Conservation (phyloP, 2,113 vertebrate genomes). For the Chloropsis cyanopogon region DNA sequence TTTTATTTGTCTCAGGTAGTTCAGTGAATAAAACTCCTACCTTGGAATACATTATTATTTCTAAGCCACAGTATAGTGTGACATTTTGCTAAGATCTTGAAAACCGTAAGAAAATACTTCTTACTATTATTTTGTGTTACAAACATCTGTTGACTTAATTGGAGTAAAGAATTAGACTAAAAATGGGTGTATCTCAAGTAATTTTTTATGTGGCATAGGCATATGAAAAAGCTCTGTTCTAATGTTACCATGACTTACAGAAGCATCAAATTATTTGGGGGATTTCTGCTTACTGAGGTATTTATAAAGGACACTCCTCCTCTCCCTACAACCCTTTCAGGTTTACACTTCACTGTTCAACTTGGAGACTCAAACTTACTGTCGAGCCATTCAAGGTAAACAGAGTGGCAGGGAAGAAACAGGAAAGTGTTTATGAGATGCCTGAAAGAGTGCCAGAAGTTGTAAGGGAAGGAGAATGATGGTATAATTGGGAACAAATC, state of each 20-base stretch:
- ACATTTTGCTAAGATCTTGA: not conserved
- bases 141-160: not conserved
- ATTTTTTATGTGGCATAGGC: not conserved
- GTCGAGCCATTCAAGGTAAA: not conserved
- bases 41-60: not conserved
- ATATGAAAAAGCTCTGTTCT: not conserved
- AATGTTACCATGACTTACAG: not conserved
- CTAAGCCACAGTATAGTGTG: not conserved
- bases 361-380: not conserved
- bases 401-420: not conserved
- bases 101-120: not conserved
- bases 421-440: not conserved
- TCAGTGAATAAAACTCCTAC: not conserved
- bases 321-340: not conserved
- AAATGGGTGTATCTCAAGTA: not conserved
- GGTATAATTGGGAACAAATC: not conserved
- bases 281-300: not conserved
- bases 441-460: not conserved
- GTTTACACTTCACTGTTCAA: not conserved
- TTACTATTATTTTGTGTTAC: not conserved
- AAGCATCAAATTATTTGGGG: not conserved
- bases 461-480: not conserved
- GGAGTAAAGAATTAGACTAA: not conserved
- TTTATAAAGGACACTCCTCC: not conserved
- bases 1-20: not conserved